Conservation (phyloP, 1,140 invertebrate species). For the Drosophila pseudoobscura region DNA sequence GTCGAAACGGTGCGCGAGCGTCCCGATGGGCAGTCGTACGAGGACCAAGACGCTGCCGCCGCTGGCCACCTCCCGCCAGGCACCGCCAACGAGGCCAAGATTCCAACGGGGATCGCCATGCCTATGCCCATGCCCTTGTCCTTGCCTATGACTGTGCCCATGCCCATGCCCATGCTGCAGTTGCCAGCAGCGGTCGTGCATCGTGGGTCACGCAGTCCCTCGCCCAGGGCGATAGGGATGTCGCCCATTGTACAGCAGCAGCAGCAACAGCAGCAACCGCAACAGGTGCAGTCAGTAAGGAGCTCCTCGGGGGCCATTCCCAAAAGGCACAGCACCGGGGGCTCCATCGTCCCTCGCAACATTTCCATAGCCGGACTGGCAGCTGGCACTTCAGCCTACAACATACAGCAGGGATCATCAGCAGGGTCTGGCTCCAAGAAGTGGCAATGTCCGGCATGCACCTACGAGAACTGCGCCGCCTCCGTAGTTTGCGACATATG, state of each 20-base stretch:
- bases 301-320: constrained; percentile 71
- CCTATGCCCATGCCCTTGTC: constrained; percentile 15
- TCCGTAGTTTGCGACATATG: constrained; percentile 92
- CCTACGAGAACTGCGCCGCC: constrained; percentile 90
- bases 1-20: constrained; percentile 63
- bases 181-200: constrained; percentile 41
- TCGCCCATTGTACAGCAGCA: constrained; percentile 20
- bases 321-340: constrained; percentile 81
- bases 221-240: constrained; percentile 34
- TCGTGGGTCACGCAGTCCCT: constrained; percentile 64
- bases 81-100: constrained; percentile 15
- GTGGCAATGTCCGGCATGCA: constrained; percentile 93
- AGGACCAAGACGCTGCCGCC: constrained; percentile 49
- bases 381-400: constrained; percentile 42
- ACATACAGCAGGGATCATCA: constrained; percentile 52
- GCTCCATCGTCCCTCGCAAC: constrained; percentile 63
- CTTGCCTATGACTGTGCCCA: constrained; percentile 25
- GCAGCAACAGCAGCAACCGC: constrained; percentile 12
- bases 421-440: constrained; percentile 65
- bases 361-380: constrained; percentile 58
- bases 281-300: constrained; percentile 22
- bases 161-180: constrained; percentile 29
- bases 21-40: constrained; percentile 66
- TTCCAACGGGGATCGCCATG: constrained; percentile 5
- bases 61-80: not conserved